A percentile compares a stretch with the other conserved stretches of the same genome.
These are phyloP conservation scores for Lasioglossum morio DNA, from an alignment of 2,888 invertebrate genomes.

Conservation along the genomic window DNA sequence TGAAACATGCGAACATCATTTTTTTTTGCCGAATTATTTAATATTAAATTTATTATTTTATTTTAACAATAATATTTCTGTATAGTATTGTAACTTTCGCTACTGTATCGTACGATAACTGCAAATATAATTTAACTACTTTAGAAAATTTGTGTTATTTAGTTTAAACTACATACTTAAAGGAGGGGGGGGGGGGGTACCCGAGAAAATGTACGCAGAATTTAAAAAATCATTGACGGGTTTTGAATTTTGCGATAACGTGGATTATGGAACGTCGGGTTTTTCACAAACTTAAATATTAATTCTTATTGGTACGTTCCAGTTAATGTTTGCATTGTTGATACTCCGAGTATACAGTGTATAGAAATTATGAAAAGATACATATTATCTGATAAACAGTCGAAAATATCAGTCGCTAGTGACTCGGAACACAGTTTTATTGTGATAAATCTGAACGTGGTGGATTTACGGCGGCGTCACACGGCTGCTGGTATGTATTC, in stretches of 20 bases:
- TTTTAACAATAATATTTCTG: too few species aligned
- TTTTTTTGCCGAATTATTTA: neutral
- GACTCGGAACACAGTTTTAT: neutral
- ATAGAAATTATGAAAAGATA: conserved; percentile 5
- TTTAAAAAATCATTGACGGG: too few species aligned
- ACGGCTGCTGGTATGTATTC: neutral
- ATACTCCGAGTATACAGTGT: neutral
- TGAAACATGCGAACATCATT: neutral
- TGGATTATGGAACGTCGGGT: neutral
- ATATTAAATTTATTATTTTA: too few species aligned
- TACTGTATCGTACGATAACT: too few species aligned
- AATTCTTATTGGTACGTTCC: neutral
- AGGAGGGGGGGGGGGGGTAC: too few species aligned
- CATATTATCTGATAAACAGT: neutral
- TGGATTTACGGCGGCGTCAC: conserved; percentile 14
- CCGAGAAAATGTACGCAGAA: too few species aligned
- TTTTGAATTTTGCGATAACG: neutral
- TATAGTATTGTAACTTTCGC: too few species aligned
- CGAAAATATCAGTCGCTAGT: neutral
- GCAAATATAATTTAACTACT: too few species aligned
- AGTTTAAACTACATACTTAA: too few species aligned
- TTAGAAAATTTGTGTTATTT: too few species aligned
- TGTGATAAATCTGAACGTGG: neutral
- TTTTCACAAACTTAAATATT: neutral
- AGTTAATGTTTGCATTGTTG: neutral